These are phyloP conservation scores for Desmophyllum pertusum DNA, from an alignment of 92 coral and sea anemone genomes.

Conservation along the genomic window DNA sequence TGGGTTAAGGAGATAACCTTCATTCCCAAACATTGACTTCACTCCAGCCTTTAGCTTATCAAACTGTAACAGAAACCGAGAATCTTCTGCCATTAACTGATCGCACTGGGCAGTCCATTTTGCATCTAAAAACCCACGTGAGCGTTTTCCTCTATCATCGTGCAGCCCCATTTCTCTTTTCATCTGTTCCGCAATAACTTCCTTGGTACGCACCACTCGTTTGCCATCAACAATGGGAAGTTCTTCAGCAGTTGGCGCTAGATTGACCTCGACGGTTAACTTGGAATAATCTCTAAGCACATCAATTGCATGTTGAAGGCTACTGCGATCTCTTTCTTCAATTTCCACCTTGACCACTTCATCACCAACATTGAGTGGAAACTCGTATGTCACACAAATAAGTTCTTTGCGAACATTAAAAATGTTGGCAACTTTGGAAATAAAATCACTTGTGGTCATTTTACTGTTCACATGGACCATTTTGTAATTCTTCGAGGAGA, in stretches of 20 bases:
- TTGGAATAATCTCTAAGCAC: conserved; percentile 37
- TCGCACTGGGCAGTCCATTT: conserved; percentile 56
- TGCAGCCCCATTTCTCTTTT: conserved; percentile 72
- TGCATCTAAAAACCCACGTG: conserved; percentile 52
- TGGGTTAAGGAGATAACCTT: conserved; percentile 52
- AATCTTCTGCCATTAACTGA: conserved; percentile 54
- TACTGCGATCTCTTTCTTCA: conserved; percentile 52
- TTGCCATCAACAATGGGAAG: conserved; percentile 10
- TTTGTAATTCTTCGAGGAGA: conserved; percentile 53
- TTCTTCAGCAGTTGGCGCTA: conserved; percentile 24
- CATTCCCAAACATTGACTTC: conserved; percentile 40
- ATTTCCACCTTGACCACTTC: conserved; percentile 49
- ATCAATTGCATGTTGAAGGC: conserved; percentile 61
- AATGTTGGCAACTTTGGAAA: conserved; percentile 55
- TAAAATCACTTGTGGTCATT: conserved; percentile 60
- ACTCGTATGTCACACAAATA: conserved; percentile 64
- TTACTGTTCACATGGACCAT: conserved; percentile 55
- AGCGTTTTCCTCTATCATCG: conserved; percentile 46
- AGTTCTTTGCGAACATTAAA: conserved; percentile 49
- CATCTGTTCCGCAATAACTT: background rate
- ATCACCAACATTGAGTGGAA: conserved; percentile 26
- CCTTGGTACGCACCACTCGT: conserved; percentile 22
- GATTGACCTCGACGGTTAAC: conserved; percentile 56
- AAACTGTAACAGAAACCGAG: conserved; percentile 55
- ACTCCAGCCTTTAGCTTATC: conserved; percentile 59